Conservation (phyloP, 2,888 invertebrate species). For the Pandemis cinnamomeana region DNA sequence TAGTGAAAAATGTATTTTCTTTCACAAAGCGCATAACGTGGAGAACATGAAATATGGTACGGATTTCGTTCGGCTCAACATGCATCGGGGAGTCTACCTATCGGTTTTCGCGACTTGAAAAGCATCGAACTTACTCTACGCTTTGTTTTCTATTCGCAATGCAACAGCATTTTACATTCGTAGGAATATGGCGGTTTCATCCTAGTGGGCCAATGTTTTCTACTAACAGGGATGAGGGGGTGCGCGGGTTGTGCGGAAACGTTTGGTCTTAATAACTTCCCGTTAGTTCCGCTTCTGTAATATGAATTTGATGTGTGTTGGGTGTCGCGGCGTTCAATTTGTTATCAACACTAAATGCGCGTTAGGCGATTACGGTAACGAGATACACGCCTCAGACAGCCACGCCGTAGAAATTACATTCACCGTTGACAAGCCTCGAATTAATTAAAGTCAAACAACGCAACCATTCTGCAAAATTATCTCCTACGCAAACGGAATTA, state of each 20-base stretch:
- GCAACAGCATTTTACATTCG: conserved; percentile 28
- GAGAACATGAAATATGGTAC: conserved; percentile 81
- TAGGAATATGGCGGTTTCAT: conserved; percentile 26
- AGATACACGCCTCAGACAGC: conserved; percentile 72
- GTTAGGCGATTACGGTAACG: conserved; percentile 72
- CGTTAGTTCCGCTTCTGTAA: conserved; percentile 3
- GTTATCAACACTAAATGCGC: conserved; percentile 62
- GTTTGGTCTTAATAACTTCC: neutral
- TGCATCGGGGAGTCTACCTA: conserved; percentile 73
- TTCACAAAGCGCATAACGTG: conserved; percentile 81
- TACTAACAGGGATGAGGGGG: neutral
- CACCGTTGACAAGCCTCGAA: conserved; percentile 80
- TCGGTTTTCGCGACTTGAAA: conserved; percentile 76
- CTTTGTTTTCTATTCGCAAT: conserved; percentile 69
- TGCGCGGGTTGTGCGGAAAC: neutral
- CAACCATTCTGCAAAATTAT: conserved; percentile 77
- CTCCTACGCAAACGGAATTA: conserved; percentile 76
- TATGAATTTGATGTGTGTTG: conserved; percentile 18
- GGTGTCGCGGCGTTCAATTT: conserved; percentile 40
- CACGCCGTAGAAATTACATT: conserved; percentile 74
- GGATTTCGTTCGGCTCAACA: conserved; percentile 79
- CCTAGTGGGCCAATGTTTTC: conserved; percentile 23
- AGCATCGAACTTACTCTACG: conserved; percentile 73
- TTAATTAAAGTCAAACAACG: conserved; percentile 83
- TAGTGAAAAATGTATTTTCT: conserved; percentile 83